Evolutionary conservation across 2,797 vertebrate genomes (phyloP).

Genomic region (Picus viridis): DNA sequence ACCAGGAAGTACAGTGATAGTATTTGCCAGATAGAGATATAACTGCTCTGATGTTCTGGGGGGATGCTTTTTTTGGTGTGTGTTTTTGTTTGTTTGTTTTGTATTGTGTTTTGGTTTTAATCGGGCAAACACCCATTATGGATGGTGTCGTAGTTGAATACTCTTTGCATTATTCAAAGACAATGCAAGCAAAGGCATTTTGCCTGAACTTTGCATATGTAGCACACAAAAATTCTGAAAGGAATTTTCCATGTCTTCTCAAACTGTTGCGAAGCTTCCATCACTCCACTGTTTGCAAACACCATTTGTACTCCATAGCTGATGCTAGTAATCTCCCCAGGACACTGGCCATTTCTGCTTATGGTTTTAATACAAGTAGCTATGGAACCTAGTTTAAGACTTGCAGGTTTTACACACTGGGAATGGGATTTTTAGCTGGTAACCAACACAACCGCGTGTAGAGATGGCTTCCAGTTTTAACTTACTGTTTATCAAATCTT

Average conservation of each 20-base stretch:
- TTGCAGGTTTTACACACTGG: not conserved
- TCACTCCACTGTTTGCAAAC: not conserved
- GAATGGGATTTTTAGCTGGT: not conserved
- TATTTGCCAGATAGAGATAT: not conserved
- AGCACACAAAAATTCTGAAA: not conserved
- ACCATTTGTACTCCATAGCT: not conserved
- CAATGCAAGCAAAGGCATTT: not conserved
- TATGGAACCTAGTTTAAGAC: not conserved
- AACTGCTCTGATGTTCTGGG: too few species aligned
- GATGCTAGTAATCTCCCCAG: not conserved
- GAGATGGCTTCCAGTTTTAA: not conserved
- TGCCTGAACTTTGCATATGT: not conserved
- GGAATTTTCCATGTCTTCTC: not conserved
- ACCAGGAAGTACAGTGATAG: not conserved
- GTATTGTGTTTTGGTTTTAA: not conserved
- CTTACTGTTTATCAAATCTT: not conserved
- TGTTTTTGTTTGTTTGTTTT: too few species aligned
- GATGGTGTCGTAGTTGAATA: not conserved
- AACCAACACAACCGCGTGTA: not conserved
- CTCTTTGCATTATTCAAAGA: conserved; percentile 17
- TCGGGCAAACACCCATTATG: not conserved
- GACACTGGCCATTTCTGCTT: not conserved
- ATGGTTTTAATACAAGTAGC: not conserved
- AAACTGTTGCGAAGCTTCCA: not conserved
- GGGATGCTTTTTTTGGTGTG: too few species aligned